Conservation (phyloP, 2,113 vertebrate genomes). For the Periophthalmus modestus region DNA sequence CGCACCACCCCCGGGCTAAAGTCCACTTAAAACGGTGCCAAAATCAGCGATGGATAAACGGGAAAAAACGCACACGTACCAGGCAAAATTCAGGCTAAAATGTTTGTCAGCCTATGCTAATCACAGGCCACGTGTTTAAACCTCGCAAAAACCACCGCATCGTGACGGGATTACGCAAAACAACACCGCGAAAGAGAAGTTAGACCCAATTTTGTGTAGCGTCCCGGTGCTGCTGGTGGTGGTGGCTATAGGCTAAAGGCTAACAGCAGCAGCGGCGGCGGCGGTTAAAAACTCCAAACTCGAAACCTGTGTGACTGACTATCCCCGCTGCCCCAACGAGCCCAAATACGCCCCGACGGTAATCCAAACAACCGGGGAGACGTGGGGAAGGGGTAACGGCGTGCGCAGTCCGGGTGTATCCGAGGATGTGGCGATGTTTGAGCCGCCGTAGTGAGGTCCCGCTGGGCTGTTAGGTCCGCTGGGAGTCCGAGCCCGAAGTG, state of each 20-base stretch:
- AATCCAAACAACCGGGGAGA: background rate
- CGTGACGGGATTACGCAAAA: background rate
- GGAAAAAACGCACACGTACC: background rate
- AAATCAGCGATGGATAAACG: slow-evolving; percentile 11
- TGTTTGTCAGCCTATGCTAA: slow-evolving; percentile 62
- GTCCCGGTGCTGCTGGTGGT: slow-evolving; percentile 9
- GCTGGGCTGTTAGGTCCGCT: slow-evolving; percentile 1
- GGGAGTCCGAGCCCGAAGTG: slow-evolving; percentile 36
- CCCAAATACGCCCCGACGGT: background rate
- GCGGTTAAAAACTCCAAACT: slow-evolving; percentile 14
- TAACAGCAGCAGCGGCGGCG: slow-evolving; percentile 2
- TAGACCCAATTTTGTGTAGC: background rate
- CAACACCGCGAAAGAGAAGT: background rate
- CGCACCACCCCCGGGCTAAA: slow-evolving; percentile 42
- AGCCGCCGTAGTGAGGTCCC: background rate
- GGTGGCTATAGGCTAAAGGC: slow-evolving; percentile 14
- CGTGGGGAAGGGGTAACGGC: fast-evolving
- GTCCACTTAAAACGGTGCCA: slow-evolving; percentile 32
- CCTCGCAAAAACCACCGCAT: slow-evolving; percentile 46
- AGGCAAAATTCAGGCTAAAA: background rate
- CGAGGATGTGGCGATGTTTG: slow-evolving; percentile 3
- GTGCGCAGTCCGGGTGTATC: background rate
- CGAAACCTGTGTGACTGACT: slow-evolving; percentile 56
- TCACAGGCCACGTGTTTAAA: slow-evolving; percentile 56
- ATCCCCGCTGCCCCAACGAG: background rate